Conservation (phyloP, 2,113 vertebrate species). For the Centropus bengalensis region DNA sequence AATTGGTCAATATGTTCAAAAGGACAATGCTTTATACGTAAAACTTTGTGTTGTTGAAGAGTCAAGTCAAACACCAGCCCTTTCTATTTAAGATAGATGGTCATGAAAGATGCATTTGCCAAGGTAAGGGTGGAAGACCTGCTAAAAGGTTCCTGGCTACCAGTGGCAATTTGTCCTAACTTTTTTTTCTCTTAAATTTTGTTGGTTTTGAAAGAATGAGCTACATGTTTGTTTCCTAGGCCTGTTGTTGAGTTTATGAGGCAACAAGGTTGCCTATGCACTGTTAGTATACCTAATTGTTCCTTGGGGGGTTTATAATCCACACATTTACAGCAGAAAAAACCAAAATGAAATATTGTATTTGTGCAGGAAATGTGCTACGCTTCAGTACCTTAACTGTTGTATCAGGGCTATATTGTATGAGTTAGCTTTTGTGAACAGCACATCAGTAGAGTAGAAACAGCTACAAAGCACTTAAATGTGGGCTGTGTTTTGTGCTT, state of each 20-base stretch:
- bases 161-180: neutral
- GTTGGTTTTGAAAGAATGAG: neutral
- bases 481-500: neutral
- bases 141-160: neutral
- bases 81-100: neutral
- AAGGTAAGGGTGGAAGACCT: neutral
- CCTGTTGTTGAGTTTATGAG: neutral
- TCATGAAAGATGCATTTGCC: neutral
- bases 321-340: neutral
- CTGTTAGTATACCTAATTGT: neutral
- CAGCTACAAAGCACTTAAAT: neutral
- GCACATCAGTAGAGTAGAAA: neutral
- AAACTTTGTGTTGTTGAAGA: neutral
- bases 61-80: neutral
- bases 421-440: neutral
- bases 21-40: neutral
- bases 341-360: neutral
- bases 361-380: neutral
- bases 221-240: neutral
- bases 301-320: neutral
- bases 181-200: neutral
- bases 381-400: neutral
- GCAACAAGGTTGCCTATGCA: neutral
- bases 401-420: neutral
- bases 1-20: neutral